These are phyloP conservation scores for Hypercompe scribonia DNA, from an alignment of 2,888 invertebrate species.

Conservation along the genomic window DNA sequence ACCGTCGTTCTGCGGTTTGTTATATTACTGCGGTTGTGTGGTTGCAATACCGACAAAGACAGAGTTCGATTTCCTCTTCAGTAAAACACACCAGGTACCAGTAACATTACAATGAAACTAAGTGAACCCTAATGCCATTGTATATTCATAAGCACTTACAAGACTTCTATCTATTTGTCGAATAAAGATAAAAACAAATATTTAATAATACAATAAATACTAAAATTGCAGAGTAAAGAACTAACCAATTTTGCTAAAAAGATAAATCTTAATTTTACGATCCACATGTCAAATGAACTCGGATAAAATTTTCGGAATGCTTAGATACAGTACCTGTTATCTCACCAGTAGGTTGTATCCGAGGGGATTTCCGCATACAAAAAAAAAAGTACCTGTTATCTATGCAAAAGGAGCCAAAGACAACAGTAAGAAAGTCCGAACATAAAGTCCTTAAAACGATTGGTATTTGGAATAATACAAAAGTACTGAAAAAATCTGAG, in stretches of 20 bases:
- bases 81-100: constrained; percentile 37
- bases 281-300: neutral
- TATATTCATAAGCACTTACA: neutral
- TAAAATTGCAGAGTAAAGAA: too few relatives aligned
- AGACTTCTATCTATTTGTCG: neutral
- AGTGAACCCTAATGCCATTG: neutral
- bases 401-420: neutral
- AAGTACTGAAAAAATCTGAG: too few relatives aligned
- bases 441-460: too few relatives aligned
- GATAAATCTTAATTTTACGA: too few relatives aligned
- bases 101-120: constrained; percentile 35
- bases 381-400: too few relatives aligned
- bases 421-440: neutral
- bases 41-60: constrained; percentile 44
- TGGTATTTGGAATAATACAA: too few relatives aligned
- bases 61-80: constrained; percentile 42
- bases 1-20: constrained; percentile 40
- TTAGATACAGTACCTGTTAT: too few relatives aligned
- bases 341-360: too few relatives aligned
- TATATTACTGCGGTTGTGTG: constrained; percentile 32
- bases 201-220: too few relatives aligned
- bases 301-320: neutral
- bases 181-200: neutral
- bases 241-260: too few relatives aligned
- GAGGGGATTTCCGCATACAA: too few relatives aligned